These are phyloP conservation scores for Poecilia picta DNA, from an alignment of 2,797 vertebrate species.

Conservation along the genomic window DNA sequence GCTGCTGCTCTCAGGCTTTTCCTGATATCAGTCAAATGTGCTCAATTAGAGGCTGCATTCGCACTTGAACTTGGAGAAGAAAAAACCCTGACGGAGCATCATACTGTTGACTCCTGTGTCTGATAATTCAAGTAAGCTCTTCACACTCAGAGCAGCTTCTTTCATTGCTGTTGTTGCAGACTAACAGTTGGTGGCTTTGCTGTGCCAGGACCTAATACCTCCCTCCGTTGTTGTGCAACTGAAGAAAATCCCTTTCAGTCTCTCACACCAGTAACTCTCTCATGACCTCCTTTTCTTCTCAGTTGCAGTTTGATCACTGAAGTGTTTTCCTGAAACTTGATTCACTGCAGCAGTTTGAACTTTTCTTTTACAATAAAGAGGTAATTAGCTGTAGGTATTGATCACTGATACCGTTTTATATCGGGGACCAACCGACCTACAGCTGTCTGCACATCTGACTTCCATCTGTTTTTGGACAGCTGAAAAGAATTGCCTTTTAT, in stretches of 20 bases:
- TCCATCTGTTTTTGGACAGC: background rate
- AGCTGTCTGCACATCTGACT: background rate
- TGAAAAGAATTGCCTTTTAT: background rate
- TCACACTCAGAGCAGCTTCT: slow-evolving; percentile 63
- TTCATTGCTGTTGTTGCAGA: slow-evolving; percentile 52
- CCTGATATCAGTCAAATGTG: slow-evolving; percentile 26
- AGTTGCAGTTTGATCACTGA: slow-evolving; percentile 33
- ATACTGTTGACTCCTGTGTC: slow-evolving; percentile 63
- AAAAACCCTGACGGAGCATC: slow-evolving; percentile 31
- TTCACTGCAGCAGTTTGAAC: slow-evolving; percentile 2
- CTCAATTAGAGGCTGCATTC: slow-evolving; percentile 19
- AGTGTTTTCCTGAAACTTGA: slow-evolving; percentile 26
- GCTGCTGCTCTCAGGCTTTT: slow-evolving; percentile 17
- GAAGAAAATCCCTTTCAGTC: slow-evolving; percentile 68
- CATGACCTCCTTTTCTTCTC: slow-evolving; percentile 70
- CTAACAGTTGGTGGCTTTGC: slow-evolving; percentile 60
- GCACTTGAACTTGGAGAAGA: slow-evolving; percentile 19
- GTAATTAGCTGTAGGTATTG: background rate
- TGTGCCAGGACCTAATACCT: slow-evolving; percentile 61
- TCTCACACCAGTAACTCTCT: slow-evolving; percentile 66
- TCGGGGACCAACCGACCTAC: background rate
- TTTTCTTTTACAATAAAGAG: background rate
- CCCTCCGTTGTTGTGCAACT: slow-evolving; percentile 67
- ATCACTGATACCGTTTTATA: background rate
- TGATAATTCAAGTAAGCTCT: slow-evolving; percentile 77